These are phyloP conservation scores for Eutrigla gurnardus DNA, from an alignment of 2,797 vertebrate genomes.

Conservation along the genomic window DNA sequence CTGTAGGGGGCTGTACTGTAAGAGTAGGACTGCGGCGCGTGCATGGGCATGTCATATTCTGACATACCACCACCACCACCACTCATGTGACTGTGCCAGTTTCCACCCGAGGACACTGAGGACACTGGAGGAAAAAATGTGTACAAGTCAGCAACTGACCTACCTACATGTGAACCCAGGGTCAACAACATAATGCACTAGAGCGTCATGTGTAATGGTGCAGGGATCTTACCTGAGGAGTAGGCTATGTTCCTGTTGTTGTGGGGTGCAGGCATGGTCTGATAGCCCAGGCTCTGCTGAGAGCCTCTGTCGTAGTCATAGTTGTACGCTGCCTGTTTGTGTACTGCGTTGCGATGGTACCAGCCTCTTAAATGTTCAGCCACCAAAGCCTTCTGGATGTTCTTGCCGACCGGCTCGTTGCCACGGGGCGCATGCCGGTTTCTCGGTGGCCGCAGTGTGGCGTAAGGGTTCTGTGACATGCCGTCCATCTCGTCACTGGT, in stretches of 20 bases:
- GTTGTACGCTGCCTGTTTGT: constrained; percentile 84
- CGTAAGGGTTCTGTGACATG: constrained; percentile 89
- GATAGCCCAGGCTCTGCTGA: constrained; percentile 89
- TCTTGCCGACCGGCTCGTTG: constrained; percentile 88
- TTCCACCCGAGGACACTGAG: constrained; percentile 84
- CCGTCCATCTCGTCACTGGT: constrained; percentile 85
- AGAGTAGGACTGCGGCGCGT: constrained; percentile 85
- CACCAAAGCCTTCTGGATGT: constrained; percentile 92
- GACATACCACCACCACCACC: constrained; percentile 72
- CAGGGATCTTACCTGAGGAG: constrained; percentile 85
- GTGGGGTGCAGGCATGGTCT: constrained; percentile 85
- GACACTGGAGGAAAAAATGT: constrained; percentile 78
- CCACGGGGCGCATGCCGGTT: constrained; percentile 79
- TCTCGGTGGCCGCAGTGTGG: constrained; percentile 90
- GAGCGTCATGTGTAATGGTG: neutral
- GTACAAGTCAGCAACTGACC: constrained; percentile 21
- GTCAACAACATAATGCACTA: neutral
- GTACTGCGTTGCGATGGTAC: constrained; percentile 92
- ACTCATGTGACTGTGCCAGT: constrained; percentile 87
- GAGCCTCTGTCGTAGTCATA: constrained; percentile 89
- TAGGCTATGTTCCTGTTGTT: constrained; percentile 86
- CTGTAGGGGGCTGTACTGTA: constrained; percentile 86
- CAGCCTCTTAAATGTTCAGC: constrained; percentile 94
- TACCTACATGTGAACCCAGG: neutral
- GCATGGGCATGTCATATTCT: constrained; percentile 84